Conservation (phyloP, 2,113 vertebrate genomes). For the Aplodontia rufa region DNA sequence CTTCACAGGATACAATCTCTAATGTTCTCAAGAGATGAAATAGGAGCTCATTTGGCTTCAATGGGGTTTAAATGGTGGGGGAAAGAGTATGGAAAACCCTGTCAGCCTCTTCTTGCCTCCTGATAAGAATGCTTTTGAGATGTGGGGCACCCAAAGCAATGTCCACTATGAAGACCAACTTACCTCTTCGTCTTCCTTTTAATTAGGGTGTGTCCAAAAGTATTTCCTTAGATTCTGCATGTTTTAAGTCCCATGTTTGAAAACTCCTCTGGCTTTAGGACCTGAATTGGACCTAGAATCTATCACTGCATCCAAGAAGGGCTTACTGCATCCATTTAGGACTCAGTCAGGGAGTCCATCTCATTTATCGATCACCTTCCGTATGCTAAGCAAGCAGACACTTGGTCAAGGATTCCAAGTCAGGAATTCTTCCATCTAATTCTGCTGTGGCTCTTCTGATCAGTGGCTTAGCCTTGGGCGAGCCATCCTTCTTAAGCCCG, state of each 20-base stretch:
- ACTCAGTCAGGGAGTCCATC: neutral
- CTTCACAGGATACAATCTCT: neutral
- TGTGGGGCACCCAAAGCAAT: neutral
- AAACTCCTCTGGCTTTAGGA: neutral
- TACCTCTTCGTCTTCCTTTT: neutral
- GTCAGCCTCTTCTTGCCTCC: neutral
- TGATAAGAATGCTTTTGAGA: neutral
- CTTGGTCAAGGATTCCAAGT: neutral
- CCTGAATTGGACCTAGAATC: neutral
- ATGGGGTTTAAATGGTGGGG: neutral
- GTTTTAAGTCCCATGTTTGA: neutral
- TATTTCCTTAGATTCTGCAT: neutral
- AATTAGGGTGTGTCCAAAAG: neutral
- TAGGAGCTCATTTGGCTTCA: neutral
- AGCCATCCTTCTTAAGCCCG: conserved; percentile 64
- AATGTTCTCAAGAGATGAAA: neutral
- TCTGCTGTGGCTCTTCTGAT: conserved; percentile 32
- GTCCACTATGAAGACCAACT: neutral
- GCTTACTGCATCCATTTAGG: neutral
- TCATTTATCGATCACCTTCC: conserved; percentile 23
- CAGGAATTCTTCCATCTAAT: conserved; percentile 40
- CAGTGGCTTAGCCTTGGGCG: conserved; percentile 53
- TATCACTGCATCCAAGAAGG: neutral
- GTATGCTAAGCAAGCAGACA: conserved; percentile 49
- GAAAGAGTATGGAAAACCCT: neutral